Evolutionary conservation across 2,113 vertebrate genomes (phyloP).

Genomic region (Trogon surrucura): DNA sequence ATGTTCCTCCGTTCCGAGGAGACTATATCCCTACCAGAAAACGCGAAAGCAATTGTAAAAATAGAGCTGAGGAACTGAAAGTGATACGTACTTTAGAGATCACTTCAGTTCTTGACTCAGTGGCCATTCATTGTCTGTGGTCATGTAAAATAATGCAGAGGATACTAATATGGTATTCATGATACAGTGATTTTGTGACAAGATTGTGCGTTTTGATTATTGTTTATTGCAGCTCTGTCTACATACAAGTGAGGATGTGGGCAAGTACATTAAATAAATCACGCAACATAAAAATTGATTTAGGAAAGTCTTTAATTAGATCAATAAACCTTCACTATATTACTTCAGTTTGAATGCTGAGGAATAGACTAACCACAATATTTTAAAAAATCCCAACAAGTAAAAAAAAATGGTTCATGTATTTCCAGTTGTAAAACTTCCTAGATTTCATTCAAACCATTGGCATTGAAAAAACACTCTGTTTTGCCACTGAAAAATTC

Average conservation of each 20-base stretch:
- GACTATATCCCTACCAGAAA: neutral
- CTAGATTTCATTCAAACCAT: neutral
- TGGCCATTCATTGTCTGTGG: neutral
- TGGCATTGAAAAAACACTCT: neutral
- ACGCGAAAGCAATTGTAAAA: neutral
- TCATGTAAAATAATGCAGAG: neutral
- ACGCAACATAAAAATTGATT: neutral
- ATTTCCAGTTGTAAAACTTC: slow-evolving; percentile 20
- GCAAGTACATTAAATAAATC: neutral
- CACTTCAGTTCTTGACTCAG: neutral
- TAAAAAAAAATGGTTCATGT: neutral
- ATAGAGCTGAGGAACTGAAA: neutral
- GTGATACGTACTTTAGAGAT: neutral
- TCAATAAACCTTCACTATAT: neutral
- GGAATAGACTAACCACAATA: neutral
- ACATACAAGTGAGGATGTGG: neutral
- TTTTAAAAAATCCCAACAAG: neutral
- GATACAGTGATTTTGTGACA: neutral
- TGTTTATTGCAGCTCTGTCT: neutral
- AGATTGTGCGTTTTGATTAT: neutral
- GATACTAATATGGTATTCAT: neutral
- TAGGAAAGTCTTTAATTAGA: slow-evolving; percentile 36
- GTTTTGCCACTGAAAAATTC: slow-evolving; percentile 19
- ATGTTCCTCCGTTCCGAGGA: neutral
- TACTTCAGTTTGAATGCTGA: neutral